phyloP scores from a whole-genome alignment of 2,113 vertebrate genomes.

The Eurypyga helias region DNA sequence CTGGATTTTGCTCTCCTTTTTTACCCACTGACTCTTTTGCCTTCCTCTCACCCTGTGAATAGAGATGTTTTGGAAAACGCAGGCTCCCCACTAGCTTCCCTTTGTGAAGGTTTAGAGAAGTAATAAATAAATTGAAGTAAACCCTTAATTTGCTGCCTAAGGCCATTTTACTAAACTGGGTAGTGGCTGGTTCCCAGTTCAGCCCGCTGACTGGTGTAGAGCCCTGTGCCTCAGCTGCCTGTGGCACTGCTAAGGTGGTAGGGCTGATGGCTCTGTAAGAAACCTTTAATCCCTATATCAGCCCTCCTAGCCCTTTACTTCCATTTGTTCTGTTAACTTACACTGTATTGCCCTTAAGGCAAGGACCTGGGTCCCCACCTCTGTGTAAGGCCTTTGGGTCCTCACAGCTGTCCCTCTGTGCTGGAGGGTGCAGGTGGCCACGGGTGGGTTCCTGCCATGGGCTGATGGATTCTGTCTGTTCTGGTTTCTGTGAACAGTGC shows the following conservation, averaged over 20 bases:
- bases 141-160: rapidly evolving
- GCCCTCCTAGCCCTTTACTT: neutral
- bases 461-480: neutral
- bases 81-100: rapidly evolving
- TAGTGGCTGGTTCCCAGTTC: neutral
- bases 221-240: rapidly evolving
- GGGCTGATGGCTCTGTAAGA: neutral
- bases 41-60: rapidly evolving
- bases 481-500: neutral
- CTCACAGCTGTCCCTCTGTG: rapidly evolving
- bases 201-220: rapidly evolving
- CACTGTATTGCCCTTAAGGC: rapidly evolving
- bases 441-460: neutral
- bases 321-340: rapidly evolving
- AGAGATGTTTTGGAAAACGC: rapidly evolving
- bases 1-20: rapidly evolving
- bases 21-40: rapidly evolving
- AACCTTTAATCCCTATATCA: rapidly evolving
- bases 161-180: no score
- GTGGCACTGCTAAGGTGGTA: rapidly evolving
- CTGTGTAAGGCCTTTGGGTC: neutral
- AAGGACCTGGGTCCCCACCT: rapidly evolving
- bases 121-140: rapidly evolving
- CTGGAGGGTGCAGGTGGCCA: neutral
- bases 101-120: neutral